Evolutionary conservation across 2,888 invertebrate species (phyloP).

Genomic region (Drosophila limbata): DNA sequence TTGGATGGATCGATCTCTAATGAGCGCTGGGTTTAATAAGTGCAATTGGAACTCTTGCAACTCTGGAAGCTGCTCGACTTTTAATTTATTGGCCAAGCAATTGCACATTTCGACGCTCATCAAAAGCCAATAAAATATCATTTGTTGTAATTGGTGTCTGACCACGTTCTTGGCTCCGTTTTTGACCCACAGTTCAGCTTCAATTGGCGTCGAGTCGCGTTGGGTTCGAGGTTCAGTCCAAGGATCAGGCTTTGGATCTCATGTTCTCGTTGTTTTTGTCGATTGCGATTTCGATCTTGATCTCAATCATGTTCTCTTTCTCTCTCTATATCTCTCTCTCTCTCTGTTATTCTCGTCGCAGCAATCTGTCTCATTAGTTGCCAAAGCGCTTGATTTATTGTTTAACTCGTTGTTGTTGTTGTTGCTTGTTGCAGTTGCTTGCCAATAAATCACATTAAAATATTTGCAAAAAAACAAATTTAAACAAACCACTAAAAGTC

Average conservation of each 20-base stretch:
- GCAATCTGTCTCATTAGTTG: slow-evolving; percentile 79
- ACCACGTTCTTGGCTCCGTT: neutral
- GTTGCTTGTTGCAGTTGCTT: slow-evolving; percentile 37
- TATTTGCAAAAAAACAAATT: slow-evolving; percentile 53
- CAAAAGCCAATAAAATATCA: slow-evolving; percentile 80
- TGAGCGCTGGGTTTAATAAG: slow-evolving; percentile 65
- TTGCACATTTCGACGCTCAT: slow-evolving; percentile 75
- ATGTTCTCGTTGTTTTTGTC: slow-evolving; percentile 4
- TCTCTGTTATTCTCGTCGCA: slow-evolving; percentile 22
- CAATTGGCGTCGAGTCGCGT: slow-evolving; percentile 4
- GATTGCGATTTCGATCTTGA: slow-evolving; percentile 21
- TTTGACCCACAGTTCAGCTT: slow-evolving; percentile 9
- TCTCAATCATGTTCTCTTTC: neutral
- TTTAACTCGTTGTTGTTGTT: slow-evolving; percentile 38
- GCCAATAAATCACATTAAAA: slow-evolving; percentile 79
- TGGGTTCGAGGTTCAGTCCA: neutral
- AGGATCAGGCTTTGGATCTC: slow-evolving; percentile 2
- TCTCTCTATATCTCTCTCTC: slow-evolving; percentile 11
- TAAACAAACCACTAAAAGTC: slow-evolving; percentile 10
- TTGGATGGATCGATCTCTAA: slow-evolving; percentile 47
- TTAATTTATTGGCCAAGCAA: slow-evolving; percentile 73
- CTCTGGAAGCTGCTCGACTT: slow-evolving; percentile 18
- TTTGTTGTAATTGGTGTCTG: slow-evolving; percentile 72
- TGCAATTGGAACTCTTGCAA: slow-evolving; percentile 57
- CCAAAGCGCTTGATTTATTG: slow-evolving; percentile 71